Base-by-base conservation (phyloP, 1,140 invertebrate genomes). In the Vanessa tameamea region DNA sequence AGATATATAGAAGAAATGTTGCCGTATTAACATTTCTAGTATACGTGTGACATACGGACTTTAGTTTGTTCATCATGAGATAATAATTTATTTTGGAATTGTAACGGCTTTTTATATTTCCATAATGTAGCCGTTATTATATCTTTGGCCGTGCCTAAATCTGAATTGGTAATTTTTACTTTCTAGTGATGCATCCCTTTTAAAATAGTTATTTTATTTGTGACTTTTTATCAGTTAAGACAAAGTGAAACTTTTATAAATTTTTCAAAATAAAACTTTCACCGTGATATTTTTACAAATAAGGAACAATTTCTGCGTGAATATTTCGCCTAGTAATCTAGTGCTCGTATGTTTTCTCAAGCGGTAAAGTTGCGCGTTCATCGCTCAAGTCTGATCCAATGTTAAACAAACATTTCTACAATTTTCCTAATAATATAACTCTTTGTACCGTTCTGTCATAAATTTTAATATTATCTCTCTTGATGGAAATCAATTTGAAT, bases 401-500 rank as follows among this genome's bases (percentile, higher is more conserved):
- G 82, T 84, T 84, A 78, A 83, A 82, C 82, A 82, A 84, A 82
- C 79, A 81, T 82, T 82, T 79, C 75, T 84, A 83, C 85, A 73
- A 80, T 82, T 81, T 69, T 74, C 79, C 77, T 71, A 64, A 59
- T 51, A 43, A 43, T 53, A 65, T 73, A 61, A 47, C 75, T 67
- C 72, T 57, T 78, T 84, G 76, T 88, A 88, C 88, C 86, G 87
- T 88, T 90, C 77, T 63, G 68, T 81, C 84, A 85, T 87, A 87
- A 88, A 89, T 63, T 77, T 77, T 71, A 82, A 83, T 83, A 82
- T 89, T 85, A 89, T 89, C 84, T 84, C 80, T 78, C 77, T 83
- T 80, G 78, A 80, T 78, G 81, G 77, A 82, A 88, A 87, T 88
- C 87, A 86, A 90, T 88, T 89, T 85, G 76, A 85, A 81, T 81